Evolutionary conservation across 2,797 vertebrate genomes (phyloP).

Genomic region (Thalassophryne amazonica): DNA sequence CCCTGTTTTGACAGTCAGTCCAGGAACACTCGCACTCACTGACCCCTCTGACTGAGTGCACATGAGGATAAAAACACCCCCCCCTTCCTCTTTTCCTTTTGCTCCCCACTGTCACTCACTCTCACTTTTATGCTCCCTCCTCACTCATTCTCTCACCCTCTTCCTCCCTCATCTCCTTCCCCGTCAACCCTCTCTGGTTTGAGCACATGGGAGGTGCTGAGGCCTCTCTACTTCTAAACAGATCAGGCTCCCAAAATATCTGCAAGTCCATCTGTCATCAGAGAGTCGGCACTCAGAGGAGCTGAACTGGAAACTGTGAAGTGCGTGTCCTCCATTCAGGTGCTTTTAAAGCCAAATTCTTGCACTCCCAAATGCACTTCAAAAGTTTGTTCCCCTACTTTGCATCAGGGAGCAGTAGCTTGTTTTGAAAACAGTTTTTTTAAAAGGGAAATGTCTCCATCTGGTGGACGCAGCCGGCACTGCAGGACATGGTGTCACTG

Average conservation of each 20-base stretch:
- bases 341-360: slow-evolving; percentile 53
- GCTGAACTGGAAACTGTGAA: slow-evolving; percentile 63
- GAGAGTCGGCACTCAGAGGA: slow-evolving; percentile 40
- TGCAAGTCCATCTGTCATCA: slow-evolving; percentile 65
- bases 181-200: slow-evolving; percentile 4
- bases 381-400: slow-evolving; percentile 40
- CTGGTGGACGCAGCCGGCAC: slow-evolving; percentile 45
- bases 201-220: slow-evolving; percentile 12
- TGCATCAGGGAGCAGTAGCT: slow-evolving; percentile 13
- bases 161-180: not conserved
- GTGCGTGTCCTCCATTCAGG: slow-evolving; percentile 56
- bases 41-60: slow-evolving; percentile 72
- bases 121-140: slow-evolving; percentile 41
- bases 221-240: slow-evolving; percentile 45
- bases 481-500: slow-evolving; percentile 60
- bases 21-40: slow-evolving; percentile 75
- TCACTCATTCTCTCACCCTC: slow-evolving; percentile 9
- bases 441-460: slow-evolving; percentile 43
- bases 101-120: slow-evolving; percentile 46
- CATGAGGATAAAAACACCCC: slow-evolving; percentile 66
- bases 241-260: slow-evolving; percentile 65
- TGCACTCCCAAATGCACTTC: slow-evolving; percentile 51
- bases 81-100: slow-evolving; percentile 44
- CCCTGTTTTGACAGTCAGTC: slow-evolving; percentile 75
- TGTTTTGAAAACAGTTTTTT: slow-evolving; percentile 23